Percentiles rank a stretch among this genome's conserved stretches.
phyloP scores from a whole-genome alignment of 2,888 invertebrate genomes.

The Perizoma flavofasciatum region DNA sequence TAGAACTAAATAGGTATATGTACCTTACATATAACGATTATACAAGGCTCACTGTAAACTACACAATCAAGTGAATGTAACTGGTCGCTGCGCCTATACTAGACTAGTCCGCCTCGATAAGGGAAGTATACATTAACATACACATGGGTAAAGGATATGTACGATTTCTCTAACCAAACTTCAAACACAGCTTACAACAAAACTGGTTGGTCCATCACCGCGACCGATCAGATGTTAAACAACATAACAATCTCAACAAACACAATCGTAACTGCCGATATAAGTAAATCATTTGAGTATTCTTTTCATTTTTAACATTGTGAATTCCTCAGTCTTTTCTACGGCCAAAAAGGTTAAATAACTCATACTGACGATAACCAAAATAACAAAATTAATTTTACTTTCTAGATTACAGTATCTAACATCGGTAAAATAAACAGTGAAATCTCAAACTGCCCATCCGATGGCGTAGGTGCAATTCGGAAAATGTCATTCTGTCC shows the following conservation, averaged over 20 bases:
- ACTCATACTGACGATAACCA: conserved; percentile 51
- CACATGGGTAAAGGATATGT: conserved; percentile 70
- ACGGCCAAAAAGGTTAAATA: conserved; percentile 67
- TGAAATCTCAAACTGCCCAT: conserved; percentile 58
- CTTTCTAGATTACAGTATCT: conserved; percentile 69
- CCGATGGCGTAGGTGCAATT: conserved; percentile 43
- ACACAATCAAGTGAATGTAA: conserved; percentile 57
- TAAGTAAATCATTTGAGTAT: conserved; percentile 68
- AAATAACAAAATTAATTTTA: conserved; percentile 60
- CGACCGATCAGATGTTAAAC: conserved; percentile 67
- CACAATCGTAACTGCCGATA: conserved; percentile 66
- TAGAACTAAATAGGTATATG: conserved; percentile 80
- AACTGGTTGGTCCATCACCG: conserved; percentile 74
- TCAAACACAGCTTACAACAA: conserved; percentile 52
- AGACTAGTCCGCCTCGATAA: conserved; percentile 63
- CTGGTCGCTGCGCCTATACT: conserved; percentile 48
- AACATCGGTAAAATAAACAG: conserved; percentile 81
- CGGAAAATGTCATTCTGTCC: conserved; percentile 52
- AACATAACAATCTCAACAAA: conserved; percentile 58
- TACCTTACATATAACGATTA: conserved; percentile 82
- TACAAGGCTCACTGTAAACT: conserved; percentile 77
- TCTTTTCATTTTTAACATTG: conserved; percentile 60
- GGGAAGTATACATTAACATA: conserved; percentile 63
- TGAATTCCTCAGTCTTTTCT: conserved; percentile 81
- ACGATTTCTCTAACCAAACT: conserved; percentile 72